A percentile compares a stretch with the other conserved stretches of the same genome.
Evolutionary conservation across 53 echinoderm and acorn worm genomes (phyloP).

Genomic region (Apostichopus leukothele): DNA sequence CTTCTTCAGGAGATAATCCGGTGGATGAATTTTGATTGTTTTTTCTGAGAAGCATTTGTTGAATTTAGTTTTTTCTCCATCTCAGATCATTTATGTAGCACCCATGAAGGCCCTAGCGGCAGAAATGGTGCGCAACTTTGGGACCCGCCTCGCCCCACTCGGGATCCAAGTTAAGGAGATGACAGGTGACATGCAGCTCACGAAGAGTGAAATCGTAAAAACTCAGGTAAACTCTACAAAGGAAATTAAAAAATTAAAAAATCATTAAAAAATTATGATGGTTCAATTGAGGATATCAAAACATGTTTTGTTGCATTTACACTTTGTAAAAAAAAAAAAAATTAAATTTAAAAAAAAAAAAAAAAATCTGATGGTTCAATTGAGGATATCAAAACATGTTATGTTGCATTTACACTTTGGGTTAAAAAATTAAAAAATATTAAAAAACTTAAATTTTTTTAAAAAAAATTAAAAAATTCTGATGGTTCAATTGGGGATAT

Average conservation of each 20-base stretch:
- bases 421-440: no score
- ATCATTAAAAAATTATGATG: background rate
- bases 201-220: slow-evolving; percentile 90
- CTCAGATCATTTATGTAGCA: slow-evolving; percentile 89
- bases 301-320: no score
- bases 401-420: no score
- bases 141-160: slow-evolving; percentile 77
- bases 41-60: no score
- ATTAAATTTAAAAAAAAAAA: background rate
- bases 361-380: no score
- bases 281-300: background rate
- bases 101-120: slow-evolving; percentile 98
- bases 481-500: no score
- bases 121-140: slow-evolving; percentile 80
- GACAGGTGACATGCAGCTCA: slow-evolving; percentile 98
- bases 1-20: no score
- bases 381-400: no score
- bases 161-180: slow-evolving; percentile 88
- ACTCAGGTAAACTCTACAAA: slow-evolving; percentile 75
- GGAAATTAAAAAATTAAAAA: background rate
- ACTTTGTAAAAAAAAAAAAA: no score
- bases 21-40: no score
- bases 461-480: background rate
- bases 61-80: no score
- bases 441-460: no score